Conservation (phyloP, 2,888 invertebrate genomes). For the Schrankia costaestrigalis region DNA sequence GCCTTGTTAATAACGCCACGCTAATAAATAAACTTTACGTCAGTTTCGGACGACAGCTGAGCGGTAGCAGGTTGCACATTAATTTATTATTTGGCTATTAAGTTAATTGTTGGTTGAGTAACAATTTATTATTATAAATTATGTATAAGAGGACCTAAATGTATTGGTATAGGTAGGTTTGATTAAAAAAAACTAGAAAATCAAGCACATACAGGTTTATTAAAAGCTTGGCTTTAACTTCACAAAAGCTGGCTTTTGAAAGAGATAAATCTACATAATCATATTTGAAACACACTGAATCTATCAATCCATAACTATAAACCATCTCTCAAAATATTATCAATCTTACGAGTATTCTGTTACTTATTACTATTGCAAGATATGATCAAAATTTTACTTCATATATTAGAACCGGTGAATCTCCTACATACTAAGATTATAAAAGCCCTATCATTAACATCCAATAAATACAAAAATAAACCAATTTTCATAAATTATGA, state of each 20-base stretch:
- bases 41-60: no score
- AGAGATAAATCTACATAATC: constrained; percentile 21
- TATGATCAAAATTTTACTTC: constrained; percentile 27
- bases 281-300: constrained; percentile 21
- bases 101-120: no score
- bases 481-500: constrained; percentile 24
- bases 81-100: no score
- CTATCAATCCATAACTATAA: constrained; percentile 37
- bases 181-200: constrained; percentile 24
- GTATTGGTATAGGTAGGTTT: not conserved
- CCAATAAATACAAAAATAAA: constrained; percentile 41
- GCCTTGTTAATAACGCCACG: no score
- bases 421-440: not conserved
- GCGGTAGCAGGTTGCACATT: no score
- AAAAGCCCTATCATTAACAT: constrained; percentile 22
- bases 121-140: no score
- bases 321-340: constrained; percentile 63
- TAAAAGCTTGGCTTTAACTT: constrained; percentile 48
- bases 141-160: constrained; percentile 10
- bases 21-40: no score
- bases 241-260: constrained; percentile 53
- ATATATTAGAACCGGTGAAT: constrained; percentile 9
- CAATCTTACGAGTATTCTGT: constrained; percentile 27
- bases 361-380: constrained; percentile 22
- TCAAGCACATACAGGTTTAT: constrained; percentile 56